A percentile compares a stretch with the other conserved stretches of the same genome.
These are phyloP conservation scores for Heterotis niloticus DNA, from an alignment of 2,113 vertebrate genomes.

Conservation along the genomic window DNA sequence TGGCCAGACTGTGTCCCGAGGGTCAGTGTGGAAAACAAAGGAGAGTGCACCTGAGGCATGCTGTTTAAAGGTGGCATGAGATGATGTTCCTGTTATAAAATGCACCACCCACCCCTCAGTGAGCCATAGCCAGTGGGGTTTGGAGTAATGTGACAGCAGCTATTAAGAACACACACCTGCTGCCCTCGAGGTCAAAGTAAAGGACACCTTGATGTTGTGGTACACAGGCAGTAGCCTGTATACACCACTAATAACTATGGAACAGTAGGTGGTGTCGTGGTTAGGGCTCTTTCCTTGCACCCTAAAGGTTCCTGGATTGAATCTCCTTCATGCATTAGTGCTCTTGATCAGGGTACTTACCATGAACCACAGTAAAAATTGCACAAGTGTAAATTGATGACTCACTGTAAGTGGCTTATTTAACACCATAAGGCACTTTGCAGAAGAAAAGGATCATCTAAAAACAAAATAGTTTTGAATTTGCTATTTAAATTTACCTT, in stretches of 20 bases:
- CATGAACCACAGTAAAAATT: no score
- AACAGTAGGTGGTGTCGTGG: no score
- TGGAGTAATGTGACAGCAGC: background rate
- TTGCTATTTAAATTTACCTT: no score
- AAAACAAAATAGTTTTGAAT: no score
- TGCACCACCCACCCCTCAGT: background rate
- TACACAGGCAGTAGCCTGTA: background rate
- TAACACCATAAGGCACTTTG: no score
- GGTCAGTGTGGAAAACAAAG: background rate
- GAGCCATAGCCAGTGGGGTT: background rate
- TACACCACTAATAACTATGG: background rate
- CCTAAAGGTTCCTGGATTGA: no score
- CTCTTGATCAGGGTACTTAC: no score
- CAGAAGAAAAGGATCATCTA: no score
- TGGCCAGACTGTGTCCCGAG: background rate
- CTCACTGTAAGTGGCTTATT: no score
- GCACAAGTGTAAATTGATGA: no score
- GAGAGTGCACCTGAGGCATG: background rate
- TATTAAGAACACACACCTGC: background rate
- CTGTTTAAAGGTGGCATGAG: background rate
- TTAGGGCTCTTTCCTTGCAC: no score
- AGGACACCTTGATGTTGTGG: background rate
- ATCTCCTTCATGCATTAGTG: no score
- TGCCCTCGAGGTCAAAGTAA: background rate
- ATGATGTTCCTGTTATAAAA: constrained; percentile 1